Evolutionary conservation across 2,888 invertebrate species (phyloP), one percentile per base, ranked within the genome.

Genomic region (Leucania comma): DNA sequence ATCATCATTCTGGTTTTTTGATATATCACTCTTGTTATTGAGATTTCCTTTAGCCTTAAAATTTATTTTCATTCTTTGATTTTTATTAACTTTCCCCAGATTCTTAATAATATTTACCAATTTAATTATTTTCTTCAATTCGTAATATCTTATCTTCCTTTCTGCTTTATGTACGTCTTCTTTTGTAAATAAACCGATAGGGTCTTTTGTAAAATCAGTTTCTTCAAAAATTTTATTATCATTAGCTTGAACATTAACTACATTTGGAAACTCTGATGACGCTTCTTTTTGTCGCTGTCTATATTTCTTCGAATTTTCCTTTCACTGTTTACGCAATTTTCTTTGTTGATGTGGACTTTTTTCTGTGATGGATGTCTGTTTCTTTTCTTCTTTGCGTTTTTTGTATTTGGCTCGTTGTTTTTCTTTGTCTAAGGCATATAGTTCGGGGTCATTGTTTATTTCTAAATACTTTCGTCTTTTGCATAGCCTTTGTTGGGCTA

Each of bases 321-420:
- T 48, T 20, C 48, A 48, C 20, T 48, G 48, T 8, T 48, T 48
- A 48, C 48, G 48, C 8, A 48, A 48, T 48, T 48, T 3, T 48
- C 48, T 48, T 20, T 48, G 48, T 48, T 48, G 20, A 20, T 20
- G 48, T n/a, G 48, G 48, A 48, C 20, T 48, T 48, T 8, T 48
- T 20, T 48, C 48, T 48, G 20, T 48, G 48, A 48, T 48, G 8
- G 48, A 48, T 20, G 0, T 48, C 20, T 48, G 48, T 48, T 48
- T 48, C 48, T 48, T 48, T 48, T 48, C 48, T 48, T 48, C 48
- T 48, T 48, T 48, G 5, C 48, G 48, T 48, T 48, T 48, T 48
- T 4, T 48, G 8, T 48, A 48, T 20, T 48, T 48, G 1, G 48
- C 48, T 2, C 48, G 48, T 20, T 48, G 48, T n/a, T 48, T 48